Conservation (phyloP, 2,888 invertebrate species). For the Cerceris ruficornis region DNA sequence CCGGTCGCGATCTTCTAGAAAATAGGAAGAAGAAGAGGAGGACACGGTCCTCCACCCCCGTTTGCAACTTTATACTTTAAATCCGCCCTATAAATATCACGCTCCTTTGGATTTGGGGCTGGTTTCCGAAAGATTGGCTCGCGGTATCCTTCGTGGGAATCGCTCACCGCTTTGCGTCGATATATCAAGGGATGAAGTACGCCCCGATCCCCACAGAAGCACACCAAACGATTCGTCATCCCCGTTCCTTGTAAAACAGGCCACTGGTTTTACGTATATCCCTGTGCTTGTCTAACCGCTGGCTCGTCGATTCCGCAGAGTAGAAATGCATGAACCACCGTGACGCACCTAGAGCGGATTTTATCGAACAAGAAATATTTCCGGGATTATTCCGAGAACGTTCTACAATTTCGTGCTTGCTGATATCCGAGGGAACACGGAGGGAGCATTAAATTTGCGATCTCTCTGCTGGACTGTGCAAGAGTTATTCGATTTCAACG, state of each 20-base stretch:
- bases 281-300: conserved; percentile 51
- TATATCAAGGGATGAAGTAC: conserved; percentile 79
- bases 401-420: no score
- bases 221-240: conserved; percentile 76
- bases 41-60: conserved; percentile 44
- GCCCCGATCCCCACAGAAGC: conserved; percentile 66
- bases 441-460: no score
- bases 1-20: conserved; percentile 71
- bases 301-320: conserved; percentile 55
- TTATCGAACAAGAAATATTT: background rate
- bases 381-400: background rate
- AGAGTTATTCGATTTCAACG: no score
- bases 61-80: conserved; percentile 81
- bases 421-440: no score
- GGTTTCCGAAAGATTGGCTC: conserved; percentile 82
- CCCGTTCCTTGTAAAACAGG: conserved; percentile 72
- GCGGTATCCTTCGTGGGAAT: conserved; percentile 80
- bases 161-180: conserved; percentile 73
- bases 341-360: background rate
- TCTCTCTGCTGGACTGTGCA: no score
- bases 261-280: conserved; percentile 69
- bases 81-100: conserved; percentile 82
- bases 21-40: conserved; percentile 71
- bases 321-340: conserved; percentile 41
- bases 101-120: conserved; percentile 81